Evolutionary conservation across 2,113 vertebrate species (phyloP), one percentile per base, ranked within the genome.

Genomic region (Alectura lathami): DNA sequence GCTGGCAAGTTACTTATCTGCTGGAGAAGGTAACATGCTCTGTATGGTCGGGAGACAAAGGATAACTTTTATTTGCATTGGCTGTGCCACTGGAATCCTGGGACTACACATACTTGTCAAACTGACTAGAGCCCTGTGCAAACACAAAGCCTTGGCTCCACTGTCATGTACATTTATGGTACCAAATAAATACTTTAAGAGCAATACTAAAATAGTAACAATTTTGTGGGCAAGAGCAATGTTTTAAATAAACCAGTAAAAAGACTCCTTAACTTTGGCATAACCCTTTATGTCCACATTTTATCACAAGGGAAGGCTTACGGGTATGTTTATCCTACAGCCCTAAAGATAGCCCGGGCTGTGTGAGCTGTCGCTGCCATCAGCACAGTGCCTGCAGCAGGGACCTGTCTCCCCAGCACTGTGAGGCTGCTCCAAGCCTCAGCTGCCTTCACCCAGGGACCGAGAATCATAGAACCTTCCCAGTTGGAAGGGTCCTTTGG

Each of bases 151-250:
- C 77, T 59, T 5, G 5, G 50, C 89, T 70, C 78, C 76, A 30
- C 74, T 36, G 63, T 10, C 86, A 63, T 1, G 17, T 17, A 83
- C 86, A 47, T 89, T 92, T 80, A 85, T 43, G 54, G 87, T 50
- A 62, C 63, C 83, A 70, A 83, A 80, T 82, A 40, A 96, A 24
- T 80, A 74, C 85, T 94, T 91, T 34, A 88, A 12, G 50, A 38
- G 45, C 11, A 21, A 50, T n/a, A 80, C 72, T 51, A 89, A 94
- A 91, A 95, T 30, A 92, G 88, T 17, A 88, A 88, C 45, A 6
- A 69, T 77, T 89, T 32, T 34, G 67, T 30, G 8, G 66, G 75
- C 50, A 56, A 77, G 56, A 47, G 32, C 18, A 13, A 17, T 14
- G 34, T 78, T 78, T 63, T 40, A 32, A 38, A 63, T 40, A 48